Base-by-base conservation (phyloP, 2,888 invertebrate species). In the Ophion obscuratus region DNA sequence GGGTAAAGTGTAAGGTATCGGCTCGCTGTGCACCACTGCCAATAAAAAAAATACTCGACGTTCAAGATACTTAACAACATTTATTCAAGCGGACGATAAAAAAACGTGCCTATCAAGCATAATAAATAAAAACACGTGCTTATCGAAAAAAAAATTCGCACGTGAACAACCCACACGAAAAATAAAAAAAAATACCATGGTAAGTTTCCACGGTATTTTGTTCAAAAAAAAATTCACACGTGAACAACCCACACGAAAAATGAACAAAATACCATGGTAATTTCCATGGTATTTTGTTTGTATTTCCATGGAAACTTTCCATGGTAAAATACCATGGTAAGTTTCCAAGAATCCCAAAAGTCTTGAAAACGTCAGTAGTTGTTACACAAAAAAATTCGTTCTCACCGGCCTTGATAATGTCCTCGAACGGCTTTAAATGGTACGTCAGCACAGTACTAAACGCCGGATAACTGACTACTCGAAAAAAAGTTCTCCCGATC, bases 11-110 rank as follows among this genome's bases (percentile, higher is more conserved):
- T 64, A 61, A 2, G 79, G 81, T n/a, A 84, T 73, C 44, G 84
- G 71, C 57, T 81, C 79, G 64, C 82, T 86, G 24, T 71, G 59
- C 7, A 76, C 44, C 53, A 47, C 84, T 84, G 68, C 70, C 4
- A 57, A 82, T 31, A 57, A 31, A 53, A 44, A 61, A 24, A 10
- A n/a, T 36, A 27, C 27, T 10, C 27, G 10, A 68, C 4, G 24
- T 47, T 68, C 47, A 14, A 61, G 1, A 20, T 7, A 9, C 24
- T 6, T 24, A 57, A 14, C 57, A 57, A 57, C 3, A 57, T 5
- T 57, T 4, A n/a, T 57, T 5, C 1, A 17, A 5, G 57, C 14
- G 57, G 4, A n/a, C n/a, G n/a, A 57, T 5, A 14, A 57, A 57
- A 10, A 57, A 57, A 17, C 57, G 14, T 57, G 6, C n/a, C 17